Percentiles rank a stretch among this genome's conserved stretches.
Conservation (phyloP, 2,888 invertebrate genomes). For the Habrosyne pyritoides region DNA sequence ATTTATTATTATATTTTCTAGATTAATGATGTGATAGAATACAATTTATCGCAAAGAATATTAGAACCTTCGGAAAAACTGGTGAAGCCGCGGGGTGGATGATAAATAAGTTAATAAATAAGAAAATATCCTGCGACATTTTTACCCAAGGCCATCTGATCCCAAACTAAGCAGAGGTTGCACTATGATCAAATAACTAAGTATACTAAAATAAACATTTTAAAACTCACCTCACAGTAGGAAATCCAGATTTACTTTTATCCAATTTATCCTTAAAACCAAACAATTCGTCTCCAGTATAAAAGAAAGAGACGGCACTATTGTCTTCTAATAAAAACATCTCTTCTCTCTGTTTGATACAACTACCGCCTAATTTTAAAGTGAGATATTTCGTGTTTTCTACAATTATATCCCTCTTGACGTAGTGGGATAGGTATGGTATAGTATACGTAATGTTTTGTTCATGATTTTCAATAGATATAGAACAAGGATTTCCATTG, state of each 20-base stretch:
- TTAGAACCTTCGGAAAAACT: too few species aligned
- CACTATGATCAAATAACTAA: too few species aligned
- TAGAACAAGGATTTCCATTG: conserved; percentile 79
- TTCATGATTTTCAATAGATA: conserved; percentile 75
- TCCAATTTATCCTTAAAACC: conserved; percentile 72
- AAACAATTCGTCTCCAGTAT: conserved; percentile 41
- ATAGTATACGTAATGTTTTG: conserved; percentile 55
- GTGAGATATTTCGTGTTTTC: conserved; percentile 34
- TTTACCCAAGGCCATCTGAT: too few species aligned
- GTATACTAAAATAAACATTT: not conserved
- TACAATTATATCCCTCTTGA: conserved; percentile 47
- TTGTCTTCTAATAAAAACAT: conserved; percentile 54
- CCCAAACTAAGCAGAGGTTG: too few species aligned
- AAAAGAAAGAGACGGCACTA: conserved; percentile 58
- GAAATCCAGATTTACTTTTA: conserved; percentile 82
- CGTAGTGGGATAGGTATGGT: conserved; percentile 51
- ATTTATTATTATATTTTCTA: too few species aligned
- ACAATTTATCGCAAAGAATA: too few species aligned
- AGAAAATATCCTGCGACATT: too few species aligned
- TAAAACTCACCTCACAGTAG: conserved; percentile 76
- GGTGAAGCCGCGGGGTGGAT: too few species aligned
- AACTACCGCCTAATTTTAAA: conserved; percentile 47
- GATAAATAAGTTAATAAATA: too few species aligned
- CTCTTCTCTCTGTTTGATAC: conserved; percentile 45
- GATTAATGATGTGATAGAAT: too few species aligned